Evolutionary conservation across 2,888 invertebrate genomes (phyloP), one percentile per base, ranked within the genome.

Genomic region (Dorcus parallelipipedus): DNA sequence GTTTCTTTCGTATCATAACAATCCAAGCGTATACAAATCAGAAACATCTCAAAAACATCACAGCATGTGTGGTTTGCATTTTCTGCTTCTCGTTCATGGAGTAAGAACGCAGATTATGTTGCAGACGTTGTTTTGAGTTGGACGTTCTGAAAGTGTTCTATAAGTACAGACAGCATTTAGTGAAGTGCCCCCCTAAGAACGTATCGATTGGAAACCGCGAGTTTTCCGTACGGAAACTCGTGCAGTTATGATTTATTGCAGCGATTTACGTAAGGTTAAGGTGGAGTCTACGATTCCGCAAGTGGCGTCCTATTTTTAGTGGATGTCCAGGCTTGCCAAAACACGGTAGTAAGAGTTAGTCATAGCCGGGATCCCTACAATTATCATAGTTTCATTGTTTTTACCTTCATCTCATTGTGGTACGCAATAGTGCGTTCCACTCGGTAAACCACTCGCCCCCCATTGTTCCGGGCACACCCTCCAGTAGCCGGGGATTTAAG

Each of bases 221-320:
- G 26, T 33, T 33, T 33, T 33, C 26, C 26, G 26, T 0, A 33
- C 26, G 26, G 26, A 33, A 33, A 33, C 20, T 23, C 38, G 38
- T 23, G 38, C 49, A 33, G 23, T 20, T 38, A 41, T 42, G 48
- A 56, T 52, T 20, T 57, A 53, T 57, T 52, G 47, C 49, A 40
- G 52, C 45, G 51, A 40, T 57, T 57, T 57, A 57, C 57, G 52
- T 53, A 71, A 71, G 66, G 66, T 66, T 68, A 69, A 71, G 69
- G 71, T 72, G 70, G 71, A 69, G 69, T 70, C 65, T 49, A 43
- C 61, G 65, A 71, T 71, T 71, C 67, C 69, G 73, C 72, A 70
- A 69, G 67, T 68, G 67, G 62, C 45, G 49, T 67, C 73, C 73
- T 76, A 76, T 75, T 75, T 75, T 74, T 74, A 73, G 70, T 65